Percentiles rank a stretch among this genome's conserved stretches.
Evolutionary conservation across 2,113 vertebrate species (phyloP).

Genomic region (western clawed frog (Xenopus tropicalis)): UCB_Xtro_10.0 CM004452.2:45700501-45701000

Average conservation of each 20-base stretch:
- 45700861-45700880: no score
- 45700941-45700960: no score
- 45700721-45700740: constrained; percentile 96
- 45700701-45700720: constrained; percentile 89
- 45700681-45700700: constrained; percentile 94
- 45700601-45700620: constrained; percentile 83
- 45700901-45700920: no score
- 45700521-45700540: constrained; percentile 92
- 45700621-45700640: constrained; percentile 75
- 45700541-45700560: constrained; percentile 91
- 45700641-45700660: constrained; percentile 72
- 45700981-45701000: no score
- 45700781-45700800: constrained; percentile 89
- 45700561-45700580: constrained; percentile 91
- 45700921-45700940: no score
- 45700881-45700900: no score
- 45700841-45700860: no score
- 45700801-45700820: accelerated
- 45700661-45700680: constrained; percentile 77
- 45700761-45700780: constrained; percentile 98
- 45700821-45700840: not conserved
- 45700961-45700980: no score
- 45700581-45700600: constrained; percentile 72
- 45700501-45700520: constrained; percentile 79
- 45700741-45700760: constrained; percentile 96